Evolutionary conservation across 2,797 vertebrate genomes (phyloP).

Genomic region (Pseudochromis fuscus): DNA sequence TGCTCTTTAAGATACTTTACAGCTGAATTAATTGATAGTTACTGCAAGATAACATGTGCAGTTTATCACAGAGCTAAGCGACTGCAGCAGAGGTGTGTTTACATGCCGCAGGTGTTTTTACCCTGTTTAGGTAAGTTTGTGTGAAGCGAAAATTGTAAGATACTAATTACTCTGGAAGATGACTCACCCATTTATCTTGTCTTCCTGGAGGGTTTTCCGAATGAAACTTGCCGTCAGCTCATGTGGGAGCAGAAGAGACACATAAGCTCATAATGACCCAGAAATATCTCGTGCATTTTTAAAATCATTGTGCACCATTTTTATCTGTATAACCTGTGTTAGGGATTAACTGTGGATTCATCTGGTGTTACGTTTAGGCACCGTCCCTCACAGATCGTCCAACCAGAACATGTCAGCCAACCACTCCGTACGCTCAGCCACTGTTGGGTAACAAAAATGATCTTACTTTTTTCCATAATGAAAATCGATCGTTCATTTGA

Average conservation of each 20-base stretch:
- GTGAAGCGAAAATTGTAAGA: conserved; percentile 7
- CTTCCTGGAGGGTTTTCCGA: conserved; percentile 23
- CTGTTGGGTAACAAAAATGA: conserved; percentile 75
- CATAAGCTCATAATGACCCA: conserved; percentile 24
- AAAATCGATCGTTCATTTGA: too few relatives aligned
- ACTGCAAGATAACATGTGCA: background rate
- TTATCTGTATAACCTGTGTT: background rate
- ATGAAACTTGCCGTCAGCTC: background rate
- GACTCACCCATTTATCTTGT: conserved; percentile 33
- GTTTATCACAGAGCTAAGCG: conserved; percentile 13
- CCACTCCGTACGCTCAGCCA: conserved; percentile 62
- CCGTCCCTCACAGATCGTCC: conserved; percentile 57
- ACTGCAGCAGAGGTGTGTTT: background rate
- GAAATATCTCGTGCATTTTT: conserved; percentile 8
- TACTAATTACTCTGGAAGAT: conserved; percentile 15
- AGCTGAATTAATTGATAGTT: background rate
- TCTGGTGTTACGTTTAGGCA: conserved; percentile 62
- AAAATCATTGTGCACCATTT: conserved; percentile 15
- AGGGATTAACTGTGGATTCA: conserved; percentile 4
- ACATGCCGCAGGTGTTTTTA: conserved; percentile 18
- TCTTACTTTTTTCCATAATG: too few relatives aligned
- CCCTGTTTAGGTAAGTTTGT: conserved; percentile 14
- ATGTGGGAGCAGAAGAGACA: conserved; percentile 10
- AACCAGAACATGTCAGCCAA: conserved; percentile 63
- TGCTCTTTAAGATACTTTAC: background rate